Percentiles rank a stretch among this genome's conserved stretches.
These are phyloP conservation scores for Anguilla pacifica DNA, from an alignment of 2,797 vertebrate genomes.

Conservation along the genomic window DNA sequence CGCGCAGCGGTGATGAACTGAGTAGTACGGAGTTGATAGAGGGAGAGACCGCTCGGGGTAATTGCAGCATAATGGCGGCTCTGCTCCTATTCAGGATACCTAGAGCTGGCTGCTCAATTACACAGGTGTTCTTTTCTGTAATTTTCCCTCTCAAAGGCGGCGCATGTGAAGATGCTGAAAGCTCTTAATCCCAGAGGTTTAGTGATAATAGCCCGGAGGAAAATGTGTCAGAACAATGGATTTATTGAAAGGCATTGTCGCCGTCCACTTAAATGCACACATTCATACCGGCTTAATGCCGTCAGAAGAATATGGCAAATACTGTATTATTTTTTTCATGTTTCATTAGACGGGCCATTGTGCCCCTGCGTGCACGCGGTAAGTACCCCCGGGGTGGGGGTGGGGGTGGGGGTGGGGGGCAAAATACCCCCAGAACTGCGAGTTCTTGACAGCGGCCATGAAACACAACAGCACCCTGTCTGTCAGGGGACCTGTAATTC, in stretches of 20 bases:
- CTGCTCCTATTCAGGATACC: slow-evolving; percentile 73
- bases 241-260: slow-evolving; percentile 73
- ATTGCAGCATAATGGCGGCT: slow-evolving; percentile 65
- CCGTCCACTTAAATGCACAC: slow-evolving; percentile 42
- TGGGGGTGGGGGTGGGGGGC: background rate
- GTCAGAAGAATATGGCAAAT: slow-evolving; percentile 40
- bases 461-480: slow-evolving; percentile 1
- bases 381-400: background rate
- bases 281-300: slow-evolving; percentile 45
- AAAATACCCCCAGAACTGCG: background rate
- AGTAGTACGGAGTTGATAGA: slow-evolving; percentile 38
- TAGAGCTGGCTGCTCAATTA: slow-evolving; percentile 69
- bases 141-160: slow-evolving; percentile 53
- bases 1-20: background rate
- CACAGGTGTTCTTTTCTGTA: slow-evolving; percentile 72
- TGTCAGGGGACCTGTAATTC: slow-evolving; percentile 7
- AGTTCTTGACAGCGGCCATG: background rate
- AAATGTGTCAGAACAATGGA: slow-evolving; percentile 70
- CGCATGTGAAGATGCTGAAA: slow-evolving; percentile 63
- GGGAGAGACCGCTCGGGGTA: slow-evolving; percentile 62
- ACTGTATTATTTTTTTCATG: slow-evolving; percentile 38
- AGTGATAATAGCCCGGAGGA: slow-evolving; percentile 63
- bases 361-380: background rate
- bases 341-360: slow-evolving; percentile 29
- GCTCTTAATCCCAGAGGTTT: slow-evolving; percentile 61